A percentile compares a stretch with the other conserved stretches of the same genome.
Conservation (phyloP, 2,797 vertebrate species). For the Phrynocephalus forsythii region DNA sequence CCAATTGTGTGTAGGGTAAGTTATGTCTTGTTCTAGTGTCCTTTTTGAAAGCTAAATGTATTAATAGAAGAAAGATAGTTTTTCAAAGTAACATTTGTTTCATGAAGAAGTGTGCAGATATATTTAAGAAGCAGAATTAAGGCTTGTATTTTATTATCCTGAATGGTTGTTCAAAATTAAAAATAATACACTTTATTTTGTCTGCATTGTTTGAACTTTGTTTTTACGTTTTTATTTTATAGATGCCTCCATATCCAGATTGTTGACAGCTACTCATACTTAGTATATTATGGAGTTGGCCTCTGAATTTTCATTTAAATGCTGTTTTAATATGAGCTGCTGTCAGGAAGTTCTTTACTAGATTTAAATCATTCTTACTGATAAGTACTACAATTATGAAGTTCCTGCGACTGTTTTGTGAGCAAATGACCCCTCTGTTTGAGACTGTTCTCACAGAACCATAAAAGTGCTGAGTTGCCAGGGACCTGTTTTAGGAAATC, state of each 20-base stretch:
- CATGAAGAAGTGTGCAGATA: not conserved
- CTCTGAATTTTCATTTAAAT: not conserved
- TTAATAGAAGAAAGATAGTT: not conserved
- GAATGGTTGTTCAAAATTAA: not conserved
- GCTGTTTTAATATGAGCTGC: not conserved
- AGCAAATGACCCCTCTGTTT: not conserved
- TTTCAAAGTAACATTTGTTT: not conserved
- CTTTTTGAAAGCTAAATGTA: not conserved
- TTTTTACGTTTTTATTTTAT: not conserved
- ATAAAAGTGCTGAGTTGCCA: too few species aligned
- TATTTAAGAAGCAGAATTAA: not conserved
- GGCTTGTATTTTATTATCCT: not conserved
- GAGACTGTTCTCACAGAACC: too few species aligned
- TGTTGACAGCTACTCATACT: not conserved
- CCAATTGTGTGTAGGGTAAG: not conserved
- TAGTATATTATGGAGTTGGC: not conserved
- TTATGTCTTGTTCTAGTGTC: not conserved
- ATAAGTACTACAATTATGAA: not conserved
- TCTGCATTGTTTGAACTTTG: not conserved
- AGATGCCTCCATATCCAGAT: not conserved
- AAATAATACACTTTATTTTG: not conserved
- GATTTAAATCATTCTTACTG: not conserved
- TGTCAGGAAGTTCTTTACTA: not conserved
- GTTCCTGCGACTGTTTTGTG: not conserved
- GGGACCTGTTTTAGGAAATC: too few species aligned